Percentiles rank a stretch among this genome's conserved stretches.
phyloP scores from a whole-genome alignment of 2,888 invertebrate species.

The Drosophila niveifrons region DNA sequence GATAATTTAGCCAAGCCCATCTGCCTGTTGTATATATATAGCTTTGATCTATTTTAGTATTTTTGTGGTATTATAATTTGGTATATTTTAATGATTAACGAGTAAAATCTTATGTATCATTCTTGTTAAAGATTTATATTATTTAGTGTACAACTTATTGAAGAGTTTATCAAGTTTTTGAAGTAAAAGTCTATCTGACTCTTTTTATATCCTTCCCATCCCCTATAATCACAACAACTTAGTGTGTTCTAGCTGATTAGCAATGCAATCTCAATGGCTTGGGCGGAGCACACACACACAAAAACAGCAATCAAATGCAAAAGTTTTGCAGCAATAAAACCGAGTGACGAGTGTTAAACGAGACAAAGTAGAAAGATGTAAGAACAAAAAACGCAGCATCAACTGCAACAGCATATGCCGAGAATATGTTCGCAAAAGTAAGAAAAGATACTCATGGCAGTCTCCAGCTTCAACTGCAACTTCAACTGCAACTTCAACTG shows the following conservation, averaged over 20 bases:
- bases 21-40: no score
- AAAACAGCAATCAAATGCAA: neutral
- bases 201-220: no score
- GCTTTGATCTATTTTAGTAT: no score
- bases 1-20: no score
- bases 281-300: neutral
- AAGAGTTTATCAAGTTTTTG: no score
- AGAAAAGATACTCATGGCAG: neutral
- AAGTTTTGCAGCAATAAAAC: conserved; percentile 5
- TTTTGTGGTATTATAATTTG: no score
- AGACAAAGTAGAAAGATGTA: conserved; percentile 17
- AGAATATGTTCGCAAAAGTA: conserved; percentile 14
- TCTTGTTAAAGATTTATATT: no score
- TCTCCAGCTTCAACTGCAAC: conserved; percentile 36
- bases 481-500: conserved; percentile 3
- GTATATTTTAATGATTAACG: no score
- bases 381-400: conserved; percentile 32
- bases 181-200: no score
- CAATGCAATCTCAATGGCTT: neutral
- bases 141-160: no score
- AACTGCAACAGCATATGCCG: conserved; percentile 44
- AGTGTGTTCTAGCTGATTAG: conserved; percentile 4
- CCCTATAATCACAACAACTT: neutral
- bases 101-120: no score
- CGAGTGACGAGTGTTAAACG: neutral